Evolutionary conservation across 1,140 invertebrate genomes (phyloP).

Genomic region (Drosophila truncata): DNA sequence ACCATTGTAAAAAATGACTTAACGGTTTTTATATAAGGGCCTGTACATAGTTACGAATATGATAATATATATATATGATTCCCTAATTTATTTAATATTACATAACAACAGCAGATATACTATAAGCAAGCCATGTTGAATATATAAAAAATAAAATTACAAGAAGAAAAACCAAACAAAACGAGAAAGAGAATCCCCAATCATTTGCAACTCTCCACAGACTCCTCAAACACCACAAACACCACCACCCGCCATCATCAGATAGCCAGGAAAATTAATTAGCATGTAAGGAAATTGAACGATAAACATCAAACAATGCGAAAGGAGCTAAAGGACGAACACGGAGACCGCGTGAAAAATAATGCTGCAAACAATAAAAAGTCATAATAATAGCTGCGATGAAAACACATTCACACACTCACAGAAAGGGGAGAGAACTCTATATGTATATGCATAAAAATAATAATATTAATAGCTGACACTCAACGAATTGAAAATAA

Average conservation of each 20-base stretch:
- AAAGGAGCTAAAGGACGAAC: constrained; percentile 11
- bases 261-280: constrained; percentile 66
- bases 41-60: constrained; percentile 50
- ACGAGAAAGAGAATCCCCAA: constrained; percentile 19
- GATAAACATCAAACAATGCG: constrained; percentile 71
- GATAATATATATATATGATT: neutral
- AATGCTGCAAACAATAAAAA: constrained; percentile 66
- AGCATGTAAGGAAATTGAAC: constrained; percentile 74
- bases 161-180: constrained; percentile 9
- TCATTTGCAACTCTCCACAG: constrained; percentile 35
- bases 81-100: constrained; percentile 67
- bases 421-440: constrained; percentile 8
- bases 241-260: constrained; percentile 14
- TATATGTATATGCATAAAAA: constrained; percentile 63
- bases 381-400: constrained; percentile 63
- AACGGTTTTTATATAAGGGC: constrained; percentile 48
- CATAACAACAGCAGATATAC: constrained; percentile 10
- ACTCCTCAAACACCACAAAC: neutral
- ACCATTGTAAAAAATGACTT: constrained; percentile 37
- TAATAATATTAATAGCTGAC: constrained; percentile 79
- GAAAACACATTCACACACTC: constrained; percentile 39
- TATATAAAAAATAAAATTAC: constrained; percentile 49
- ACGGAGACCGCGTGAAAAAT: constrained; percentile 28
- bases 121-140: constrained; percentile 35
- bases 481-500: constrained; percentile 79